Base-by-base conservation (phyloP, 1,140 invertebrate species). In the Ooceraea biroi region DNA sequence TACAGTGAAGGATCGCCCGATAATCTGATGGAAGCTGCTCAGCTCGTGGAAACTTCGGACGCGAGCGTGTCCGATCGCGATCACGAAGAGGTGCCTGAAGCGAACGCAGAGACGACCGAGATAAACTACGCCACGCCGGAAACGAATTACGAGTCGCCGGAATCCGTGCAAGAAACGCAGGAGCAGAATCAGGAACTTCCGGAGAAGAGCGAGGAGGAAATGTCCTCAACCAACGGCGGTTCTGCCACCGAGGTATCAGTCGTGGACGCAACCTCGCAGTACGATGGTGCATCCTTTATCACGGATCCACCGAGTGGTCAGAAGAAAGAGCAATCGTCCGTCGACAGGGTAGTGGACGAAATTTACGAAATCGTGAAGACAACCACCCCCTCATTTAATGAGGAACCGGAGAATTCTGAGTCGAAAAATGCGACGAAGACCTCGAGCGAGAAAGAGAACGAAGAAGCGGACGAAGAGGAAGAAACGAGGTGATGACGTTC, bases 31-130 rank as follows among this genome's bases (percentile, higher is more conserved):
- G n/a, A 71, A 69, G 22, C 12, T 0, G 1, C 1, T 17, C 63
- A 69, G 57, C 36, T n/a, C 17, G 36, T 44, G 10, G 27, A n/a
- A 27, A 27, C 36, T 57, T 78, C 48, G 36, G 22, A 14, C n/a
- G 25, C 41, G 5, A 63, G 22, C n/a, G 14, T 52, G 25, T 41
- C 65, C 2, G 4, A 7, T 14, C 0, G n/a, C n/a, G n/a, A 3
- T 2, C 58, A 84, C 1, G 80, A 88, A 22, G 92, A 93, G 50
- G 85, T 87, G 7, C 87, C 92, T 0, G 93, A 93, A 72, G 69
- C 90, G 52, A 92, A 92, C 58, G 85, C 91, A n/a, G 93, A 89
- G 36, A 93, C 89, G n/a, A 90, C 92, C 19, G 93, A 94, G 80
- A 82, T 61, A n/a, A 93, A 92, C 74, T 91, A 93, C n/a, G 92